Conservation (phyloP, 2,113 vertebrate species). For the Gambusia affinis region DNA sequence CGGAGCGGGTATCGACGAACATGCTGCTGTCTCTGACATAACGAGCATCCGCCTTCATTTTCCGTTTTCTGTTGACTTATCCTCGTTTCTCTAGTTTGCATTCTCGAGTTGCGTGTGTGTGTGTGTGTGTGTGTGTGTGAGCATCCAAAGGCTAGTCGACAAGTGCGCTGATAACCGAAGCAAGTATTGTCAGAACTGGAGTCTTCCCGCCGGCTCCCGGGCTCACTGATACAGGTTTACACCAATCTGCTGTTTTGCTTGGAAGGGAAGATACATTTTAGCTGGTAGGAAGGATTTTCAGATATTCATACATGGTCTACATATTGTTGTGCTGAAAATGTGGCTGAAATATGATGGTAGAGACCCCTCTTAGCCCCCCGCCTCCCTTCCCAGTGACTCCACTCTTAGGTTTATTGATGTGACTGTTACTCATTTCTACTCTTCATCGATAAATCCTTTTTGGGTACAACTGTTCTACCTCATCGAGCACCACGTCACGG, state of each 20-base stretch:
- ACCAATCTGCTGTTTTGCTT: slow-evolving; percentile 61
- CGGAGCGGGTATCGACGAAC: slow-evolving; percentile 50
- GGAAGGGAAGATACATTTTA: slow-evolving; percentile 56
- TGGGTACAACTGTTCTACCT: slow-evolving; percentile 86
- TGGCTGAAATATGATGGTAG: slow-evolving; percentile 73
- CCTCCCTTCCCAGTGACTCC: slow-evolving; percentile 49
- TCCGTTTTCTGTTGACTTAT: slow-evolving; percentile 45
- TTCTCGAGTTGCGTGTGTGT: slow-evolving; percentile 55
- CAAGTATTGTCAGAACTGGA: slow-evolving; percentile 46
- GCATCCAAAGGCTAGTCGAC: slow-evolving; percentile 47
- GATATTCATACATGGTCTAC: slow-evolving; percentile 65
- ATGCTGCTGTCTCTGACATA: slow-evolving; percentile 56
- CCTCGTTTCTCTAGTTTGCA: slow-evolving; percentile 55
- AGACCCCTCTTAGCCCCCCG: slow-evolving; percentile 1
- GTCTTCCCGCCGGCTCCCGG: slow-evolving; percentile 47
- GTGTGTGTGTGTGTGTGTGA: slow-evolving; percentile 43
- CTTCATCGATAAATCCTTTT: slow-evolving; percentile 73
- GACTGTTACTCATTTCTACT: slow-evolving; percentile 83
- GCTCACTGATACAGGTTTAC: slow-evolving; percentile 54
- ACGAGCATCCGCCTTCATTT: slow-evolving; percentile 64
- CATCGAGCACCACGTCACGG: slow-evolving; percentile 76
- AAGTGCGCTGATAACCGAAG: slow-evolving; percentile 38
- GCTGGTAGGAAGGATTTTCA: slow-evolving; percentile 64
- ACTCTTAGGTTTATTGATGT: slow-evolving; percentile 76
- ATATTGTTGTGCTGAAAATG: slow-evolving; percentile 71